phyloP scores from a whole-genome alignment of 2,113 vertebrate genomes.

The Zapus hudsonius region DNA sequence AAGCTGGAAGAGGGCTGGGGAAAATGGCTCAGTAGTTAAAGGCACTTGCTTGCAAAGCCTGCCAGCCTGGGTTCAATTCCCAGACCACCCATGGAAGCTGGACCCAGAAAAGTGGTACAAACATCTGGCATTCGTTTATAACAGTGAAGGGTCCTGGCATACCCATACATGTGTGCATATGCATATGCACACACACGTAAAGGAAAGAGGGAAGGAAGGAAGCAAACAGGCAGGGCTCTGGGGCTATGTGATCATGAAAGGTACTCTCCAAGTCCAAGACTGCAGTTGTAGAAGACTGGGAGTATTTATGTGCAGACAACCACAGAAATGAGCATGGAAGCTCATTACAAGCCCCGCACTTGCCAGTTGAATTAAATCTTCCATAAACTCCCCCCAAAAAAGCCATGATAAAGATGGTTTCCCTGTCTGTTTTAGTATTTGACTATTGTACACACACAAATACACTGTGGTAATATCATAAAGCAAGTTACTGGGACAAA shows the following conservation, averaged over 20 bases:
- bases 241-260: neutral
- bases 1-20: neutral
- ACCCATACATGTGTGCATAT: no score
- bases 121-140: no score
- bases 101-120: no score
- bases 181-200: no score
- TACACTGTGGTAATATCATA: neutral
- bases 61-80: no score
- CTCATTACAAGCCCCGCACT: neutral
- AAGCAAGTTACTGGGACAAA: conserved; percentile 17
- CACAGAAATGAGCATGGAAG: neutral
- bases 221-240: neutral
- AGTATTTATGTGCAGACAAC: neutral
- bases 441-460: neutral
- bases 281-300: neutral
- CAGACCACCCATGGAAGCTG: no score
- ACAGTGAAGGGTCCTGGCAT: no score
- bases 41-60: no score
- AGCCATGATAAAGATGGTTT: neutral
- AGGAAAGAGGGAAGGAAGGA: no score
- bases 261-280: neutral
- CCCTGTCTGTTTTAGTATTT: neutral
- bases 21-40: no score
- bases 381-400: neutral
- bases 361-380: neutral